Conservation (phyloP, 2,797 vertebrate species). For the Moxostoma hubbsi region DNA sequence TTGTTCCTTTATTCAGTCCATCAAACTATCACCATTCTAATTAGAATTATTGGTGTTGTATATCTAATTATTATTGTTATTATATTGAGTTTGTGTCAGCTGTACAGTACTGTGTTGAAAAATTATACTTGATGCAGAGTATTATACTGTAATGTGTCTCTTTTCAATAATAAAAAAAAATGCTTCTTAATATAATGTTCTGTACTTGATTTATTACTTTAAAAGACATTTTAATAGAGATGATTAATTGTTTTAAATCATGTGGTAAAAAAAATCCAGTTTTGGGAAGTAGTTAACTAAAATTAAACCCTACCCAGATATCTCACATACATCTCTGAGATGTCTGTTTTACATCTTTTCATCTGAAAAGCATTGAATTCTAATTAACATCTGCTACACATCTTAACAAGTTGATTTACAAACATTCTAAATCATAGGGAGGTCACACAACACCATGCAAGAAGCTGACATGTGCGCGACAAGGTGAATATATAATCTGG, state of each 20-base stretch:
- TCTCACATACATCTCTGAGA: no score
- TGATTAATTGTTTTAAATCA: background rate
- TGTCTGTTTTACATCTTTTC: no score
- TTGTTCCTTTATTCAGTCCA: conserved; percentile 67
- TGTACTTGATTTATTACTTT: background rate
- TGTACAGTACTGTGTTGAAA: conserved; percentile 89
- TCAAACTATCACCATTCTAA: conserved; percentile 72
- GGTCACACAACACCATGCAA: no score
- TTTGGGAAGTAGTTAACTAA: no score
- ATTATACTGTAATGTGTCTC: conserved; percentile 87
- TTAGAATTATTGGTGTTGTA: conserved; percentile 77
- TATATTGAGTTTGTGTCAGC: conserved; percentile 80
- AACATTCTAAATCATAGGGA: no score
- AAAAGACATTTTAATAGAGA: background rate
- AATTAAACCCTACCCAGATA: no score
- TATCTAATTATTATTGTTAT: conserved; percentile 75
- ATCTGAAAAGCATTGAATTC: no score
- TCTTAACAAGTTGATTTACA: no score
- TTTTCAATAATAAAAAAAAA: conserved; percentile 95
- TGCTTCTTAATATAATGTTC: conserved; percentile 76
- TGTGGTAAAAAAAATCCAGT: background rate
- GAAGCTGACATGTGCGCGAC: no score
- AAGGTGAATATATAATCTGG: no score
- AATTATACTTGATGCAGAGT: conserved; percentile 85
- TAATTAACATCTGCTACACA: no score